Evolutionary conservation across 1,140 invertebrate species (phyloP), one percentile per base, ranked within the genome.

Genomic region (Drosophila baimaii): DNA sequence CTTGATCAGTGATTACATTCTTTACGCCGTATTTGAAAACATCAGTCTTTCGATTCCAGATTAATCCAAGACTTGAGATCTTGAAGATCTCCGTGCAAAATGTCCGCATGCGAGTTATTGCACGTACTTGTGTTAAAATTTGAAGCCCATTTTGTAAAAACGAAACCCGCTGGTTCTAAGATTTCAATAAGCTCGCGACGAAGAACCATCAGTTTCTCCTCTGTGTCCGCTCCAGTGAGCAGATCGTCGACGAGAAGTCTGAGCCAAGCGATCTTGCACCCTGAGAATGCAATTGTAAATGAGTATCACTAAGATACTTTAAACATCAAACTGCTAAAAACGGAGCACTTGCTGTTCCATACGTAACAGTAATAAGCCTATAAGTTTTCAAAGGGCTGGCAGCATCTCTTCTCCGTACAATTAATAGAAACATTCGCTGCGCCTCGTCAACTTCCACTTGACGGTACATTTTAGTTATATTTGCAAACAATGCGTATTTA

Each of bases 61-160:
- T 62, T 23, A 88, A 39, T 10, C 80, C 80, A 29, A 91, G 56
- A 3, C 77, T 90, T 81, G 25, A 19, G n/a, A 7, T 19, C 47
- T 33, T 37, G 27, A 19, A n/a, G n/a, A n/a, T n/a, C n/a, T n/a
- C n/a, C n/a, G n/a, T n/a, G n/a, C n/a, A n/a, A n/a, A 19, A 62
- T n/a, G 2, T 23, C 31, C 8, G 15, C 15, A 29, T 76, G 47
- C 0, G 29, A 17, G 21, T 33, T 12, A 5, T 13, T 43, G 27
- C 6, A 25, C 2, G 17, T 39, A 49, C 7, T 9, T 4, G 7
- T 21, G 3, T 33, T 9, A 44, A 19, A 49, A 70, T 88, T 91
- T 35, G 81, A 84, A 23, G 23, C 44, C 84, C 81, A 91, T 70
- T 92, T 92, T 5, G 79, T 63, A 13, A 92, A 62, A 6, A 77